Conservation (phyloP, 2,113 vertebrate genomes). For the Oenanthe melanoleuca region DNA sequence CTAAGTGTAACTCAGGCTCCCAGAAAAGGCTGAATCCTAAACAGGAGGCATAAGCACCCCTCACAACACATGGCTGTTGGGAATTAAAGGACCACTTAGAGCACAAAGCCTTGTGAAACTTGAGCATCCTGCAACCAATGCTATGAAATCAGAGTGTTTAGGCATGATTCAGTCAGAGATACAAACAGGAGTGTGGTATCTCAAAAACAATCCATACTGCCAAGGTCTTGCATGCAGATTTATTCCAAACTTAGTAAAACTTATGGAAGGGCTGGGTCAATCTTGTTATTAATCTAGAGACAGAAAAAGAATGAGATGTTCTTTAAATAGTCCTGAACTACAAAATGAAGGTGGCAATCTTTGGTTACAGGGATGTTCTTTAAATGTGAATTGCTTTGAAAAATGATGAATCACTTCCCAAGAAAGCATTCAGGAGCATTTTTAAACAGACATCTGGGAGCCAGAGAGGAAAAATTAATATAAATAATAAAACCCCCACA, state of each 20-base stretch:
- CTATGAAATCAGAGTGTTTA: background rate
- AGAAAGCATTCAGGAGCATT: background rate
- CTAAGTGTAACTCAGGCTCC: background rate
- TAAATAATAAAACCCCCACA: background rate
- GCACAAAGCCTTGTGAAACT: background rate
- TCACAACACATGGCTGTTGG: background rate
- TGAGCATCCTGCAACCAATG: background rate
- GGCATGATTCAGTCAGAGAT: background rate
- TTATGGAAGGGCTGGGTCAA: background rate
- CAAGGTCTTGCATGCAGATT: background rate
- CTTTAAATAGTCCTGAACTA: background rate
- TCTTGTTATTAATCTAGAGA: background rate
- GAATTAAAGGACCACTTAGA: background rate
- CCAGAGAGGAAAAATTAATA: constrained; percentile 47
- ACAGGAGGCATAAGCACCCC: accelerated
- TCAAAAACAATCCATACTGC: background rate
- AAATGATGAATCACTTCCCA: constrained; percentile 54
- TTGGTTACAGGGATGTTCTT: constrained; percentile 3
- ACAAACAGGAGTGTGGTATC: background rate
- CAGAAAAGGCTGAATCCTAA: background rate
- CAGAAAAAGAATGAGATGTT: constrained; percentile 21
- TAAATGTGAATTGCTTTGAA: constrained; percentile 34
- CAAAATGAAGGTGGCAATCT: background rate
- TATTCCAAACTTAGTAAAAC: background rate
- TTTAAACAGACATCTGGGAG: constrained; percentile 56